These are phyloP conservation scores for Cydia amplana DNA, from an alignment of 1,140 invertebrate species.

Conservation along the genomic window DNA sequence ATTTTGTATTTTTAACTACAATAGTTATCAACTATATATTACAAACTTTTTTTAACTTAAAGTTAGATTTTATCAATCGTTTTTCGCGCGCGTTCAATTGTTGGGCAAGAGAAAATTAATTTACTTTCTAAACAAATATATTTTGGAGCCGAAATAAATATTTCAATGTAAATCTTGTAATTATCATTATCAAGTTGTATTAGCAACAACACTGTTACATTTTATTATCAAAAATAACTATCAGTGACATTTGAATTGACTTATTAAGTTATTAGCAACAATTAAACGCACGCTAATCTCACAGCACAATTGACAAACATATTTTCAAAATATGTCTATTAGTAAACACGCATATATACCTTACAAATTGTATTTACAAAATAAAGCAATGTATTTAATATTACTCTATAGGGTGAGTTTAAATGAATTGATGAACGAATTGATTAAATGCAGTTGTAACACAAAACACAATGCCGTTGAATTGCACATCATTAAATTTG, in stretches of 20 bases:
- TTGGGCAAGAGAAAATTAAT: slow-evolving; percentile 41
- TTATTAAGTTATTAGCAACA: slow-evolving; percentile 40
- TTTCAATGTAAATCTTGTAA: not conserved
- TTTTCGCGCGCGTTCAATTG: slow-evolving; percentile 57
- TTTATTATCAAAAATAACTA: not conserved
- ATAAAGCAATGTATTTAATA: slow-evolving; percentile 68
- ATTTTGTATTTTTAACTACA: slow-evolving; percentile 78
- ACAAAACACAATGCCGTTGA: not conserved
- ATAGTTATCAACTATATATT: slow-evolving; percentile 78
- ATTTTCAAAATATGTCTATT: slow-evolving; percentile 78
- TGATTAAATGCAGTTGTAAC: slow-evolving; percentile 1
- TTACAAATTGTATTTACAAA: slow-evolving; percentile 78
- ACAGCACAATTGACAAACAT: slow-evolving; percentile 79
- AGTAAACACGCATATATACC: slow-evolving; percentile 76
- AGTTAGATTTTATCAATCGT: slow-evolving; percentile 76
- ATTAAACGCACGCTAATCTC: slow-evolving; percentile 59
- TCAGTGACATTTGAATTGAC: not conserved
- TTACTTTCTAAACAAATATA: slow-evolving; percentile 11
- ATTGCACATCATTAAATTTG: slow-evolving; percentile 27
- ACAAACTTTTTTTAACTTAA: slow-evolving; percentile 74
- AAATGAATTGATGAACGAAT: slow-evolving; percentile 15
- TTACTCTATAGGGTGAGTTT: slow-evolving; percentile 19
- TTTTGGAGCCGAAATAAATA: not conserved
- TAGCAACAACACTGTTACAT: not conserved
- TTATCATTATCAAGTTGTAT: not conserved